phyloP scores from a whole-genome alignment of 1,140 invertebrate species.

The Melipona quadrifasciata region DNA sequence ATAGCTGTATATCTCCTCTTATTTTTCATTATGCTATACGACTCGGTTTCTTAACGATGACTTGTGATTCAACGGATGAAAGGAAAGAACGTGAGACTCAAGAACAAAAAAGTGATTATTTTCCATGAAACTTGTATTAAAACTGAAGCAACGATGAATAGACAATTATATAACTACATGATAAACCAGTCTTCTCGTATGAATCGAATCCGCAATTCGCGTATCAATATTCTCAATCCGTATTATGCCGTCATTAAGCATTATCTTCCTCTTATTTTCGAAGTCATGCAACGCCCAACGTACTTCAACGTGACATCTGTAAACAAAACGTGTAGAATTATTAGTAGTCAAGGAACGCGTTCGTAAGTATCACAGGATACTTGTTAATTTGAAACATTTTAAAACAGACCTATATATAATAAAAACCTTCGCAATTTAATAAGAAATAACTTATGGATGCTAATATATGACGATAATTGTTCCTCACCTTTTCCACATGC shows the following conservation, averaged over 20 bases:
- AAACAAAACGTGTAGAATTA: not conserved
- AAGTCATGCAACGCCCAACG: conserved; percentile 32
- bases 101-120: not conserved
- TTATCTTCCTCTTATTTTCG: not conserved
- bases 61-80: not conserved
- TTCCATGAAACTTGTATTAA: conserved; percentile 6
- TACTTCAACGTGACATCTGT: conserved; percentile 17
- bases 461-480: not conserved
- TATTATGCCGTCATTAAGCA: too few species aligned
- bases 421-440: not conserved
- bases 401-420: too few species aligned
- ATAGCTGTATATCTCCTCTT: not conserved
- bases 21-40: not conserved
- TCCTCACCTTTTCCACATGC: conserved; percentile 83
- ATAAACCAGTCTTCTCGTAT: not conserved
- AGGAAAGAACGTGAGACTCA: not conserved
- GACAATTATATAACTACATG: not conserved
- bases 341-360: not conserved
- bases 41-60: not conserved
- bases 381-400: not conserved
- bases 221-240: not conserved
- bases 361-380: not conserved
- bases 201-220: not conserved
- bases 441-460: not conserved
- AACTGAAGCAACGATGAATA: not conserved